Conservation (phyloP, 2,888 invertebrate species). For the Halictus ligatus region DNA sequence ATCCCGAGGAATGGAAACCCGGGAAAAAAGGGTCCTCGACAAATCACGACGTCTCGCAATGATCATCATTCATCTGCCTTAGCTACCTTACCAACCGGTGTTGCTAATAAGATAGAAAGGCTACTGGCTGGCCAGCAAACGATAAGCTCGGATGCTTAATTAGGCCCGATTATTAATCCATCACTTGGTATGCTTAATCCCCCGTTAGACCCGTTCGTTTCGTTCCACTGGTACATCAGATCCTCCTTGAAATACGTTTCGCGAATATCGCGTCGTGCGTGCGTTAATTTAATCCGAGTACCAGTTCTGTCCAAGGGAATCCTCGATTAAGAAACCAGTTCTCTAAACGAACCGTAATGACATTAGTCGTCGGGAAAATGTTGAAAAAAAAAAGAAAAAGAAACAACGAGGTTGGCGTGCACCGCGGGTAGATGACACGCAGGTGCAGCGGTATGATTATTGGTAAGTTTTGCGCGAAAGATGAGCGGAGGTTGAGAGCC, state of each 20-base stretch:
- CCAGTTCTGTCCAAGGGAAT: slow-evolving; percentile 32
- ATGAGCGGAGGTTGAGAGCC: slow-evolving; percentile 77
- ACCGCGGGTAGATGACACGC: slow-evolving; percentile 31
- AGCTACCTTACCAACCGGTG: not conserved
- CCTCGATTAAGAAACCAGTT: slow-evolving; percentile 50
- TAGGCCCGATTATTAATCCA: slow-evolving; percentile 37
- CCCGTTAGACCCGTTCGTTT: slow-evolving; percentile 16
- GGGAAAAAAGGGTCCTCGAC: not conserved
- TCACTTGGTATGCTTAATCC: not conserved
- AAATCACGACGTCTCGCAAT: slow-evolving; percentile 6
- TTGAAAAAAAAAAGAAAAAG: slow-evolving; percentile 15
- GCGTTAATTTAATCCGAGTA: slow-evolving; percentile 45
- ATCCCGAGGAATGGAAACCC: not conserved
- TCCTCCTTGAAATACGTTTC: slow-evolving; percentile 17
- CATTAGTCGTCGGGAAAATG: slow-evolving; percentile 41
- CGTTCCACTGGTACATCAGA: not conserved
- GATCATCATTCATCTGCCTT: slow-evolving; percentile 14
- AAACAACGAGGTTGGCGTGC: slow-evolving; percentile 32
- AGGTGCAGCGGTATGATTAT: slow-evolving; percentile 57
- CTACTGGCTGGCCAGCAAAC: not conserved
- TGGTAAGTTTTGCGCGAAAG: slow-evolving; percentile 27
- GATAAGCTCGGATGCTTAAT: slow-evolving; percentile 18
- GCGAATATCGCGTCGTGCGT: slow-evolving; percentile 29
- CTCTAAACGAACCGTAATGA: slow-evolving; percentile 52
- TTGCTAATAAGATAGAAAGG: slow-evolving; percentile 9